Evolutionary conservation across 2,113 vertebrate species (phyloP), one percentile per base, ranked within the genome.

Genomic region (Carlito syrichta): DNA sequence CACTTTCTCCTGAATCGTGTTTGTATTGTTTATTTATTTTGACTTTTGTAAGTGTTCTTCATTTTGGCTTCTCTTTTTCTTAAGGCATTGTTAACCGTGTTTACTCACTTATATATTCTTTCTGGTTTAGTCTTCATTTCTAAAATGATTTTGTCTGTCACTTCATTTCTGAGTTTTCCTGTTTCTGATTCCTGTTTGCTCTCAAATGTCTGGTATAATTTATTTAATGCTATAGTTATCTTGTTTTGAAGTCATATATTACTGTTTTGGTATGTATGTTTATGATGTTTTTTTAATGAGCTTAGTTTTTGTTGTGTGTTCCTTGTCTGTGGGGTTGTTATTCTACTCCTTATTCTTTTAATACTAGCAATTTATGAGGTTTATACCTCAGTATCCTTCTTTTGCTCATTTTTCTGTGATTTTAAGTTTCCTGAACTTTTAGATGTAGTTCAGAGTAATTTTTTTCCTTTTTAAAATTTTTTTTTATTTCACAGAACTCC

Each of bases 341-440:
- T 4, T 60, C n/a, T 89, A 32, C 60, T 38, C 76, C n/a, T 22
- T 81, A 38, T 60, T 27, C 30, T 86, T 25, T 27, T 13, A 6
- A 38, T 73, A 25, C 22, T 95, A 56, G 66, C 54, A 43, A 32
- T 86, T 30, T 73, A 35, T 74, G 83, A 66, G 50, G 25, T 87
- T 81, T 92, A 45, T 66, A n/a, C n/a, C 38, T 77, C 48, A 73
- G 25, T n/a, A 16, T 91, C 50, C 20, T 52, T 77, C n/a, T 71
- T 66, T 82, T 81, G 62, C 40, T 97, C 10, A 30, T 68, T 74
- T 95, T 94, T 71, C n/a, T 19, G 5, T 54, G 48, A 30, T 58
- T 56, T 94, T 84, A 82, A 50, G 83, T 91, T 91, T 79, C 69
- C n/a, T 74, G 25, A 92, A 48, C 66, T 79, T 88, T 66, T 40